These are phyloP conservation scores for Chelon labrosus DNA, from an alignment of 2,797 vertebrate species.

Conservation along the genomic window DNA sequence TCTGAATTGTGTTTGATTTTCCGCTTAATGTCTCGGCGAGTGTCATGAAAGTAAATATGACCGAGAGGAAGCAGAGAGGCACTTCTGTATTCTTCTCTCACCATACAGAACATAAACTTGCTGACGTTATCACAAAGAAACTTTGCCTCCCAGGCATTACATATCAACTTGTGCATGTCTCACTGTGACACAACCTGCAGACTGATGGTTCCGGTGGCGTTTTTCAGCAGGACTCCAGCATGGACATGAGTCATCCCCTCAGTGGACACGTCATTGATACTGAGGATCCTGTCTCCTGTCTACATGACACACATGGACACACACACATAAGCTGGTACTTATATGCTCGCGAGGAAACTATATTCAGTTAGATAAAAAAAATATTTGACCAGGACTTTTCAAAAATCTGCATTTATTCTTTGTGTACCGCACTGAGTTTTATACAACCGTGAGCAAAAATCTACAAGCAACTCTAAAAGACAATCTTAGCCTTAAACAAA, in stretches of 20 bases:
- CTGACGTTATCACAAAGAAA: constrained; percentile 26
- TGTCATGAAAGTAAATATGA: constrained; percentile 27
- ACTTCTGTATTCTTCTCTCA: constrained; percentile 15
- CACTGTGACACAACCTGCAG: constrained; percentile 85
- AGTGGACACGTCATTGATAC: constrained; percentile 88
- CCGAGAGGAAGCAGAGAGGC: constrained; percentile 13
- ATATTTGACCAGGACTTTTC: too few species aligned
- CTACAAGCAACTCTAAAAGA: neutral
- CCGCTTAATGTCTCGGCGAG: neutral
- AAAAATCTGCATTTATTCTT: too few species aligned
- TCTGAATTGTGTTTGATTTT: neutral
- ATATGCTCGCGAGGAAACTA: too few species aligned
- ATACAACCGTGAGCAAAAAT: neutral
- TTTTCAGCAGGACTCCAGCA: constrained; percentile 89
- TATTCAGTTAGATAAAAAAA: too few species aligned
- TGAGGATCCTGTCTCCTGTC: constrained; percentile 92
- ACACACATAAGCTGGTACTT: neutral
- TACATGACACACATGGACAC: constrained; percentile 66
- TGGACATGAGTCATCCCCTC: constrained; percentile 91
- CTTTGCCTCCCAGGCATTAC: constrained; percentile 17
- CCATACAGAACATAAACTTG: constrained; percentile 19
- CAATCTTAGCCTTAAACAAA: neutral
- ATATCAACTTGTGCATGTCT: constrained; percentile 20
- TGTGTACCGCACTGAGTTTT: neutral
- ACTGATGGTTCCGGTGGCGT: constrained; percentile 85